A percentile compares a stretch with the other conserved stretches of the same genome.
Conservation (phyloP, 2,113 vertebrate genomes). For the Pongo pygmaeus region DNA sequence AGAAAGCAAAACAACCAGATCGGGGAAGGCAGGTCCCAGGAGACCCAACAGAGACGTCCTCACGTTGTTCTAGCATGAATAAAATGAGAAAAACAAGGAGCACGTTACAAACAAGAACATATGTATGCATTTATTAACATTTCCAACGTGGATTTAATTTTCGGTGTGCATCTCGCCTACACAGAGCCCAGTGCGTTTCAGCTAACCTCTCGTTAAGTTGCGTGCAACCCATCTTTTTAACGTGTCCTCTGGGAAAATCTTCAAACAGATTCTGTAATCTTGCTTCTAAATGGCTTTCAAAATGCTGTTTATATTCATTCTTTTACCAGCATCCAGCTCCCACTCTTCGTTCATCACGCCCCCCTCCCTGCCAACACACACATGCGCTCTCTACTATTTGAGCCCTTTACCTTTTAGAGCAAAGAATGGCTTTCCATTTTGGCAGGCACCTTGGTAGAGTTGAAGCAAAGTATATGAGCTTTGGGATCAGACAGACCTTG, state of each 20-base stretch:
- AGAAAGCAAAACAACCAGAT: not conserved
- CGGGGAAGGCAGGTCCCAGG: slow-evolving; percentile 24
- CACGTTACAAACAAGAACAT: slow-evolving; percentile 86
- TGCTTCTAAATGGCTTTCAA: slow-evolving; percentile 83
- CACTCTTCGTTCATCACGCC: not conserved
- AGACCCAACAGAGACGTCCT: slow-evolving; percentile 60
- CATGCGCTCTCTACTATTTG: not conserved
- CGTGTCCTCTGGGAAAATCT: slow-evolving; percentile 80
- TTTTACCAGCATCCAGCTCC: slow-evolving; percentile 3
- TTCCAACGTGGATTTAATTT: slow-evolving; percentile 86
- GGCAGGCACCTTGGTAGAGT: not conserved
- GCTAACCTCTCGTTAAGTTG: slow-evolving; percentile 84
- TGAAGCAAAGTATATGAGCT: not conserved
- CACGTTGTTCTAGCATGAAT: slow-evolving; percentile 64
- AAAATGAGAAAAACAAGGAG: slow-evolving; percentile 81
- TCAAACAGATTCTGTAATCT: slow-evolving; percentile 84
- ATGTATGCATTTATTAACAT: slow-evolving; percentile 90
- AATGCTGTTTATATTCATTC: slow-evolving; percentile 78
- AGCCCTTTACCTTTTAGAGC: not conserved
- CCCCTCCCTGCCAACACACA: rapidly evolving
- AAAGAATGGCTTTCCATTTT: not conserved
- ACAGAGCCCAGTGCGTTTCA: slow-evolving; percentile 72
- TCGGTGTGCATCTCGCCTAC: slow-evolving; percentile 79
- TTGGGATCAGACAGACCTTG: not conserved
- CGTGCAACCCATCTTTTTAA: slow-evolving; percentile 78